Evolutionary conservation across 1,140 invertebrate genomes (phyloP).

Genomic region (Planococcus citri): DNA sequence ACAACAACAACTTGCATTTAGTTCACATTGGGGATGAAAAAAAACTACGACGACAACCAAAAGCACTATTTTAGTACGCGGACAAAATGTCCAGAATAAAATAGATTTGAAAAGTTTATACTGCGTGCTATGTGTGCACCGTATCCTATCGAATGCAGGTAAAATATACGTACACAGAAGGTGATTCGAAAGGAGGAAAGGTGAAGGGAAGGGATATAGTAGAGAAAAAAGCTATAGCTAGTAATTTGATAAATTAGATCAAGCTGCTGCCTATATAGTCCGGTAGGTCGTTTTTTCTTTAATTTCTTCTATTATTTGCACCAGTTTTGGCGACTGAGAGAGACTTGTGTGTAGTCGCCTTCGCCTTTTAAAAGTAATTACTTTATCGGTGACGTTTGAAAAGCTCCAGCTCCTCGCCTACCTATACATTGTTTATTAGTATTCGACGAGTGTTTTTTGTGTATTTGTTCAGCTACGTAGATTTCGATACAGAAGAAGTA

Average conservation of each 20-base stretch:
- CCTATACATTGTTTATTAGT: too few relatives aligned
- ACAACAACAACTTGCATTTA: not conserved
- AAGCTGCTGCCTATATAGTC: not conserved
- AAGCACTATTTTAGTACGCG: not conserved
- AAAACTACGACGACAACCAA: not conserved
- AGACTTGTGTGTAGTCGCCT: too few relatives aligned
- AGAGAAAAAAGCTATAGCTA: too few relatives aligned
- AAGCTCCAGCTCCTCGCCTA: too few relatives aligned
- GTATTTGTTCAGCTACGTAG: too few relatives aligned
- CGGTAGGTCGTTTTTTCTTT: not conserved
- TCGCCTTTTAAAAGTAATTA: not conserved
- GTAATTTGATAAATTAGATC: slow-evolving; percentile 8
- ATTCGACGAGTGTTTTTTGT: too few relatives aligned
- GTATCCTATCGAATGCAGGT: not conserved
- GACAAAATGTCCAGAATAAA: slow-evolving; percentile 1
- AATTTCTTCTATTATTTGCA: not conserved
- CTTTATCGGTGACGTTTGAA: not conserved
- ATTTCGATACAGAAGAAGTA: too few relatives aligned
- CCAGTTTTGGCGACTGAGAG: too few relatives aligned
- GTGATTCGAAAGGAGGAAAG: too few relatives aligned
- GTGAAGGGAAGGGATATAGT: too few relatives aligned
- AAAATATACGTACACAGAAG: not conserved
- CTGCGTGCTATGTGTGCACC: not conserved
- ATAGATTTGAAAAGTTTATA: not conserved
- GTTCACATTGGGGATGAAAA: too few relatives aligned